A percentile compares a stretch with the other conserved stretches of the same genome.
Evolutionary conservation across 2,113 vertebrate genomes (phyloP).

Genomic region (Xenus cinereus): DNA sequence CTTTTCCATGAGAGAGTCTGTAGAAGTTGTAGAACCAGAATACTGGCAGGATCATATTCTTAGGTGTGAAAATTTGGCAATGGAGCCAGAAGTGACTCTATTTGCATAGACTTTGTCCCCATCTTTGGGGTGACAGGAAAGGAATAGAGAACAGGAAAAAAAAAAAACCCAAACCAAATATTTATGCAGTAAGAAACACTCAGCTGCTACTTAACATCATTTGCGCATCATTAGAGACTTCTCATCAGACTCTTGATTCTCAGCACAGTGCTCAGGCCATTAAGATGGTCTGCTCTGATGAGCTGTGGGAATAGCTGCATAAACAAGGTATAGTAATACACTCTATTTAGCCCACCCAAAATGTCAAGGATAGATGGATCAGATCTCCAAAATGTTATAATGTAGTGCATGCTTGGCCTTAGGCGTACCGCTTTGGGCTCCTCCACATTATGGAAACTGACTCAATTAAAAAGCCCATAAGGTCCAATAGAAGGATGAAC

Average conservation of each 20-base stretch:
- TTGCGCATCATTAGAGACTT: background rate
- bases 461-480: background rate
- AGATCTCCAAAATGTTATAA: background rate
- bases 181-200: slow-evolving; percentile 9
- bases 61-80: background rate
- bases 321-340: background rate
- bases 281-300: background rate
- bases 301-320: slow-evolving; percentile 16
- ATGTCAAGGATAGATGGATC: background rate
- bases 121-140: background rate
- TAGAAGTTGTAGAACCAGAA: background rate
- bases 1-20: background rate
- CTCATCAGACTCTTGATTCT: slow-evolving; percentile 15
- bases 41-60: background rate
- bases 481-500: background rate
- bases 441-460: background rate
- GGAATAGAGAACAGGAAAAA: background rate
- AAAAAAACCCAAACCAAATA: background rate
- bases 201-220: background rate
- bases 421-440: background rate
- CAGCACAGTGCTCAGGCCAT: background rate
- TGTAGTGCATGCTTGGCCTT: background rate
- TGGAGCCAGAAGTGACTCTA: background rate
- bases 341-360: background rate
- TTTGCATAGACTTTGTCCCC: background rate